These are phyloP conservation scores for Epinephelus malabaricus DNA, from an alignment of 2,797 vertebrate species.

Conservation along the genomic window DNA sequence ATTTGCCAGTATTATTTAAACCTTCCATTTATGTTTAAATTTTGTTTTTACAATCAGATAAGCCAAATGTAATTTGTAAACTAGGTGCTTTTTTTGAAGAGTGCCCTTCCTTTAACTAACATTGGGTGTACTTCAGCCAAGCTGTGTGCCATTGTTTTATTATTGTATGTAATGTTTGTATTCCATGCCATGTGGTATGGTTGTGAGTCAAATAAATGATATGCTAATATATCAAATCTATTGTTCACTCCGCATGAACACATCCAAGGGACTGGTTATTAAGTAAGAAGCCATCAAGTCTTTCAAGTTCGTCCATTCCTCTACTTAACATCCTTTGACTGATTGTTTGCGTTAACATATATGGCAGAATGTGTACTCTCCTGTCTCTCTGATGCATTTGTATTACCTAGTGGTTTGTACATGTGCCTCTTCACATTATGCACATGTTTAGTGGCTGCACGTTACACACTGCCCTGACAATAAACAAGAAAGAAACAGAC, in stretches of 20 bases:
- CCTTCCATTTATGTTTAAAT: too few relatives aligned
- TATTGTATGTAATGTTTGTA: too few relatives aligned
- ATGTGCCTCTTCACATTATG: constrained; percentile 53
- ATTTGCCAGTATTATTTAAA: too few relatives aligned
- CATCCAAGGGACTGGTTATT: not conserved
- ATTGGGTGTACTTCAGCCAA: too few relatives aligned
- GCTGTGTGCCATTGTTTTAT: too few relatives aligned
- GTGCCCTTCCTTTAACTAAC: too few relatives aligned
- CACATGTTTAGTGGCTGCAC: constrained; percentile 17
- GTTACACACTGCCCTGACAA: constrained; percentile 17
- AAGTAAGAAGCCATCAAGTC: constrained; percentile 18
- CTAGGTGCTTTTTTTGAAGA: too few relatives aligned
- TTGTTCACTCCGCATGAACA: not conserved
- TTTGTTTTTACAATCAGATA: too few relatives aligned
- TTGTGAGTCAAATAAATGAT: not conserved
- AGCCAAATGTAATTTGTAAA: too few relatives aligned
- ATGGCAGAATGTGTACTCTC: constrained; percentile 15
- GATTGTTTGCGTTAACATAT: constrained; percentile 19
- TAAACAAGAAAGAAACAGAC: constrained; percentile 48
- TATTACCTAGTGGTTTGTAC: constrained; percentile 21
- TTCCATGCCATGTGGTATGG: too few relatives aligned
- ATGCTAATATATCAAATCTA: not conserved
- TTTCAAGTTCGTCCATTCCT: constrained; percentile 30
- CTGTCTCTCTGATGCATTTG: constrained; percentile 17
- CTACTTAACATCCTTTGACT: constrained; percentile 29